phyloP scores from a whole-genome alignment of 64 coral and sea anemone genomes.

The Pachyseris speciosa region DNA sequence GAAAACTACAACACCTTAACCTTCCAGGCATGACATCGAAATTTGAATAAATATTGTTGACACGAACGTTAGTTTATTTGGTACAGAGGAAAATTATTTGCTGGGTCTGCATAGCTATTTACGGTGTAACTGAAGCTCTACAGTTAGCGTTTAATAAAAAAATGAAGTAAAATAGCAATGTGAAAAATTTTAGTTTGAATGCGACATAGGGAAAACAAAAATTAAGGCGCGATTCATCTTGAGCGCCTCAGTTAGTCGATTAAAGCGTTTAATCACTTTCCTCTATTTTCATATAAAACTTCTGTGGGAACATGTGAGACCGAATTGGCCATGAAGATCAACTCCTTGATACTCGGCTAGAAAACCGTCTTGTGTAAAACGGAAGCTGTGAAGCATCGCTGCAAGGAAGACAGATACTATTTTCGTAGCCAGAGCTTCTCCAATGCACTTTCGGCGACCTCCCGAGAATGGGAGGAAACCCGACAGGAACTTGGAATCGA shows the following conservation, averaged over 20 bases:
- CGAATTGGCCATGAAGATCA: slow-evolving; percentile 24
- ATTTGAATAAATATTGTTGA: too few relatives aligned
- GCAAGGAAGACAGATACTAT: slow-evolving; percentile 72
- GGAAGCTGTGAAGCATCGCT: slow-evolving; percentile 61
- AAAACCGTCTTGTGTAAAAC: slow-evolving; percentile 65
- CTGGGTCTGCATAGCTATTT: too few relatives aligned
- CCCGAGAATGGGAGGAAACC: slow-evolving; percentile 71
- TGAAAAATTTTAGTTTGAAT: too few relatives aligned
- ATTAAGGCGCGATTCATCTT: neutral
- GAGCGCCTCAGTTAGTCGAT: neutral
- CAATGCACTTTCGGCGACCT: slow-evolving; percentile 79
- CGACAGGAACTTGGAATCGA: slow-evolving; percentile 16
- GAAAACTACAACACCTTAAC: too few relatives aligned
- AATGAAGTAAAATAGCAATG: too few relatives aligned
- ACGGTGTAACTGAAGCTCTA: too few relatives aligned
- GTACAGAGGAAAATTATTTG: too few relatives aligned
- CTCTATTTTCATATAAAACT: slow-evolving; percentile 32
- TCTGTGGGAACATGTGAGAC: slow-evolving; percentile 10
- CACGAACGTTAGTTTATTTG: too few relatives aligned
- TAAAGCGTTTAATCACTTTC: neutral
- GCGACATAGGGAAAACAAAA: too few relatives aligned
- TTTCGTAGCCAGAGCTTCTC: slow-evolving; percentile 43
- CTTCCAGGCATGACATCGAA: too few relatives aligned
- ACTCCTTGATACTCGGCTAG: slow-evolving; percentile 58
- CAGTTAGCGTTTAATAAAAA: too few relatives aligned